Percentiles rank a stretch among this genome's conserved stretches.
Evolutionary conservation across 2,113 vertebrate genomes (phyloP).

Genomic region (Suncus etruscus): DNA sequence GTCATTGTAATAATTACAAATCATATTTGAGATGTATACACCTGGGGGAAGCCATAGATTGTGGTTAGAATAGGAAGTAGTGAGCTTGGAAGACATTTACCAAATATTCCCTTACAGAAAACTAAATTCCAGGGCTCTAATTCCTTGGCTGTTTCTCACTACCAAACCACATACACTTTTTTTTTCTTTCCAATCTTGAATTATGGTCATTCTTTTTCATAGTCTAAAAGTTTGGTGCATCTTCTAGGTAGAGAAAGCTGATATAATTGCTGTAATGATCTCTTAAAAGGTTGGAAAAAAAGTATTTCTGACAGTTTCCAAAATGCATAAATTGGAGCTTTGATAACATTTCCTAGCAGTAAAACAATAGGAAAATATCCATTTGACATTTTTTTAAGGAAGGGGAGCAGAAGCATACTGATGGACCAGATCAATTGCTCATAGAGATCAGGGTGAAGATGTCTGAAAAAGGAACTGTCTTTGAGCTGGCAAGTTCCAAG

Average conservation of each 20-base stretch:
- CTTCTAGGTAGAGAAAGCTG: neutral
- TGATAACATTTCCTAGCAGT: neutral
- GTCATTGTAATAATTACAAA: neutral
- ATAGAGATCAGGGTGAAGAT: neutral
- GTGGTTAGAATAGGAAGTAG: neutral
- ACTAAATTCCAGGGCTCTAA: neutral
- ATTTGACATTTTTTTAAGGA: neutral
- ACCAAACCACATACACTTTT: too few relatives aligned
- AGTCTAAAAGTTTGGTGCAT: neutral
- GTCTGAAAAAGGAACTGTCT: neutral
- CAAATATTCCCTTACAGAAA: neutral
- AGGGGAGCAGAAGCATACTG: neutral
- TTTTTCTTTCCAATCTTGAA: neutral
- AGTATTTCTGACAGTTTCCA: conserved; percentile 29
- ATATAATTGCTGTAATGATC: neutral
- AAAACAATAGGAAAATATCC: neutral
- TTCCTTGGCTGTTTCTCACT: neutral
- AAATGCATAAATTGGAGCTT: neutral
- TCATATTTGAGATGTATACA: neutral
- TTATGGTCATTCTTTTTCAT: neutral
- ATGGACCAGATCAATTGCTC: neutral
- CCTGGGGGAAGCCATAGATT: neutral
- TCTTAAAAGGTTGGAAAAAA: conserved; percentile 3
- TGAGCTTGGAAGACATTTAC: neutral
- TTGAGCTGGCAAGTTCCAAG: neutral